phyloP scores from a whole-genome alignment of 1,140 invertebrate species.

The Aphidius gifuensis region DNA sequence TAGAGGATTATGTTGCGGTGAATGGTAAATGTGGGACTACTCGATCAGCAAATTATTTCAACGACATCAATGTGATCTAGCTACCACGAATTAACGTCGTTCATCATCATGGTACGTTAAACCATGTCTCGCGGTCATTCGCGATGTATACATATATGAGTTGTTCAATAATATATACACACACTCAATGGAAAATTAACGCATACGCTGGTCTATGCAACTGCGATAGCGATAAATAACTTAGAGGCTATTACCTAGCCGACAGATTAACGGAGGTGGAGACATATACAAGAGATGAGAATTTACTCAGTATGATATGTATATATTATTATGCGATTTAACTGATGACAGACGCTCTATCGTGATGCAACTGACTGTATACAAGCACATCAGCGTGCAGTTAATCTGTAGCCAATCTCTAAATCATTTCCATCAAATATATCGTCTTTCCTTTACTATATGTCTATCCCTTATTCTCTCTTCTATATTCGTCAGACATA shows the following conservation, averaged over 20 bases:
- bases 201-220: neutral
- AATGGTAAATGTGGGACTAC: no score
- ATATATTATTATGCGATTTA: neutral
- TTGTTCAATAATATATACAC: constrained; percentile 23
- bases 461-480: no score
- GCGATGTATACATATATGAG: neutral
- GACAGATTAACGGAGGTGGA: constrained; percentile 23
- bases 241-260: constrained; percentile 35
- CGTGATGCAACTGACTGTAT: constrained; percentile 12
- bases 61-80: constrained; percentile 28
- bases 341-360: constrained; percentile 15
- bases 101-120: neutral
- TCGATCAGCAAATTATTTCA: constrained; percentile 38
- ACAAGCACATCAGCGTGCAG: constrained; percentile 4
- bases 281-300: neutral
- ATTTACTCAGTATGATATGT: neutral
- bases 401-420: constrained; percentile 14
- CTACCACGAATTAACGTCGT: constrained; percentile 9
- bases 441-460: no score
- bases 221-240: constrained; percentile 33
- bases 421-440: constrained; percentile 12
- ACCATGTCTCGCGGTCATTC: constrained; percentile 1
- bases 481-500: no score
- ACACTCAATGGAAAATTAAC: neutral
- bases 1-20: no score